phyloP scores from a whole-genome alignment of 2,113 vertebrate species.

The Capricornis sumatraensis region DNA sequence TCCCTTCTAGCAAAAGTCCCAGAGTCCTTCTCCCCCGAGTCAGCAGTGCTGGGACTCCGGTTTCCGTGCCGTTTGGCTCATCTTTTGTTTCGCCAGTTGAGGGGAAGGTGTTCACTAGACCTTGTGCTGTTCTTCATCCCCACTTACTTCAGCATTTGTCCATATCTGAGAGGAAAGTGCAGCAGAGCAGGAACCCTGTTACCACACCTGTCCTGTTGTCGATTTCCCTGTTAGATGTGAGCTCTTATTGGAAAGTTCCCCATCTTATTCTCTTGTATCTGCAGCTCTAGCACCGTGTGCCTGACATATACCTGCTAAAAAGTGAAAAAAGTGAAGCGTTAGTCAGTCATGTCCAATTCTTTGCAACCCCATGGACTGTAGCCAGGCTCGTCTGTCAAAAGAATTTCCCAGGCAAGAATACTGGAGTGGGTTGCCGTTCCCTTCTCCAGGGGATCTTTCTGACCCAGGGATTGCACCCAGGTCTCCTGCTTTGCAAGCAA shows the following conservation, averaged over 20 bases:
- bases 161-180: background rate
- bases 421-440: background rate
- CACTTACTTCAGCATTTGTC: background rate
- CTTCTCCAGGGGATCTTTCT: background rate
- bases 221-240: background rate
- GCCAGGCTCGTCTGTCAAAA: background rate
- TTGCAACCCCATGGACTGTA: background rate
- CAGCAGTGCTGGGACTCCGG: background rate
- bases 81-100: background rate
- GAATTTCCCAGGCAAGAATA: background rate
- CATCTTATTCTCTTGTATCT: too few species aligned
- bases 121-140: background rate
- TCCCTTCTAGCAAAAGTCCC: background rate
- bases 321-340: background rate
- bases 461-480: background rate
- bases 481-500: background rate
- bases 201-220: too few species aligned
- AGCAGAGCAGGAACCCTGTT: background rate
- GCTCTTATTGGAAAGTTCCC: background rate
- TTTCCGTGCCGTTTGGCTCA: fast-evolving
- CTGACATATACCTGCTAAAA: background rate
- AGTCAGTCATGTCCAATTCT: background rate
- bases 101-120: background rate
- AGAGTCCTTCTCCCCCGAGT: background rate
- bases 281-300: background rate